Conservation (phyloP, 2,888 invertebrate genomes). For the Drosophila multiciliata region DNA sequence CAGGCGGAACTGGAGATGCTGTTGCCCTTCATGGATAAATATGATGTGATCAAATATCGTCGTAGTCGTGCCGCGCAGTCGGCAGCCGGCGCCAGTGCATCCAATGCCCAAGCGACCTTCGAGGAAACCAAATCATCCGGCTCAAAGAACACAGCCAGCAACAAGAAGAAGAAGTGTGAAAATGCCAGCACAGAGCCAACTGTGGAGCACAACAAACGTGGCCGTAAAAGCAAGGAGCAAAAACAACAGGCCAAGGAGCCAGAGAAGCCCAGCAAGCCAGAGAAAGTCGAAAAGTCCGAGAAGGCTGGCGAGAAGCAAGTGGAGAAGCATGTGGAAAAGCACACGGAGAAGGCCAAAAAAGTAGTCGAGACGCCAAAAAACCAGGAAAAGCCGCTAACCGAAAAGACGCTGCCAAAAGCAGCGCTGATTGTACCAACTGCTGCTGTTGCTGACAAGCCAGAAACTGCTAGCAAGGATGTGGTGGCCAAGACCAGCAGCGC, state of each 20-base stretch:
- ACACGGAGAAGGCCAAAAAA: slow-evolving; percentile 41
- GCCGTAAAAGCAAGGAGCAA: slow-evolving; percentile 66
- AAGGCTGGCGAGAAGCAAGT: slow-evolving; percentile 41
- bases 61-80: slow-evolving; percentile 84
- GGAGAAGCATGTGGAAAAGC: slow-evolving; percentile 43
- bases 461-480: slow-evolving; percentile 29
- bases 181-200: slow-evolving; percentile 38
- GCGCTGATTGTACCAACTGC: neutral
- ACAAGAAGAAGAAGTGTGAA: slow-evolving; percentile 60
- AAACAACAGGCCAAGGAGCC: slow-evolving; percentile 62
- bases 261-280: slow-evolving; percentile 43
- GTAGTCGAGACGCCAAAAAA: slow-evolving; percentile 35
- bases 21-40: slow-evolving; percentile 86
- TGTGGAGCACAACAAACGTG: slow-evolving; percentile 55
- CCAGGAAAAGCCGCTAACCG: slow-evolving; percentile 25
- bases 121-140: slow-evolving; percentile 60
- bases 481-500: neutral
- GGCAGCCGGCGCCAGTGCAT: slow-evolving; percentile 85
- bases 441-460: slow-evolving; percentile 13
- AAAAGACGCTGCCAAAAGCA: slow-evolving; percentile 21
- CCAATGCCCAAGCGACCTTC: slow-evolving; percentile 54
- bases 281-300: slow-evolving; percentile 37
- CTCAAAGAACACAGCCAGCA: slow-evolving; percentile 45
- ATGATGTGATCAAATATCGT: slow-evolving; percentile 88
- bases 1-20: slow-evolving; percentile 83